phyloP scores from a whole-genome alignment of 2,797 vertebrate genomes.

The Craterocephalus amniculus region DNA sequence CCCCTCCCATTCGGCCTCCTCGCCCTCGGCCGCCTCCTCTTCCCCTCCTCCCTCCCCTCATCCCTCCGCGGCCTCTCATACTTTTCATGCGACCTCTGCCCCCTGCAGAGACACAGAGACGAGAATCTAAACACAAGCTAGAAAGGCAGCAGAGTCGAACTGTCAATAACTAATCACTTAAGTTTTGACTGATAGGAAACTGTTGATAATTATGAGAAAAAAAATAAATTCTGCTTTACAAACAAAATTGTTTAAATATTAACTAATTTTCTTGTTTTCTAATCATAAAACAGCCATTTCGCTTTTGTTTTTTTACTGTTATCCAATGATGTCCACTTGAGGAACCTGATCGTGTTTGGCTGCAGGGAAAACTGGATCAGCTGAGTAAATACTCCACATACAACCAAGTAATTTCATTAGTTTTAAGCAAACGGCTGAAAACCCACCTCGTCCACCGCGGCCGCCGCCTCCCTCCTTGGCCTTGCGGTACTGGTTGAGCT shows the following conservation, averaged over 20 bases:
- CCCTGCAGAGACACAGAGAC: constrained; percentile 70
- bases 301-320: too few species aligned
- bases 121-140: neutral
- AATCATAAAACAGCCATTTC: too few species aligned
- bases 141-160: neutral
- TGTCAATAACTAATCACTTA: neutral
- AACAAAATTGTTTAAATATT: too few species aligned
- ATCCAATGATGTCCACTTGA: too few species aligned
- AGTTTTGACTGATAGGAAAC: too few species aligned
- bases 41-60: constrained; percentile 87
- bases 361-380: neutral
- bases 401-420: neutral
- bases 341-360: neutral
- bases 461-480: constrained; percentile 88
- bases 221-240: too few species aligned
- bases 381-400: too few species aligned
- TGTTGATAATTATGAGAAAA: too few species aligned
- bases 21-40: constrained; percentile 85
- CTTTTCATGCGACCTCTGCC: constrained; percentile 86
- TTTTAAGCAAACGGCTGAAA: constrained; percentile 8
- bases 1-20: constrained; percentile 84
- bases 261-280: too few species aligned
- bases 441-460: constrained; percentile 82
- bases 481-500: constrained; percentile 93
- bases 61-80: constrained; percentile 88